phyloP scores from a whole-genome alignment of 2,888 invertebrate species.

The Brenthis ino region DNA sequence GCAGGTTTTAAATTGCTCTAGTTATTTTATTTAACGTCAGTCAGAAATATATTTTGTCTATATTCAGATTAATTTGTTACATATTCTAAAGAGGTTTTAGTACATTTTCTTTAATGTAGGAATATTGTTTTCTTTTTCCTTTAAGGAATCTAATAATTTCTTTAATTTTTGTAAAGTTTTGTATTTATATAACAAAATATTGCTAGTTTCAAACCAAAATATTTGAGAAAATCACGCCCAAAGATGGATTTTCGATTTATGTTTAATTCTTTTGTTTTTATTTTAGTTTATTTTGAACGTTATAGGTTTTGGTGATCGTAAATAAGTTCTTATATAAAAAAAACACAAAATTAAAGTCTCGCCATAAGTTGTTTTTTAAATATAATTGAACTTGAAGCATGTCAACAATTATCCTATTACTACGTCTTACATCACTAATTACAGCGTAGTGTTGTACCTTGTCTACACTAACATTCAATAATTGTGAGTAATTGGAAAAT shows the following conservation, averaged over 20 bases:
- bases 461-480: slow-evolving; percentile 23
- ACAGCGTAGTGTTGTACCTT: slow-evolving; percentile 8
- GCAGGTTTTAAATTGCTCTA: slow-evolving; percentile 13
- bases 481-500: slow-evolving; percentile 34
- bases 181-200: too few relatives aligned
- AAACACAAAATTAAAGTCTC: neutral
- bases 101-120: too few relatives aligned
- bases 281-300: too few relatives aligned
- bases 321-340: neutral
- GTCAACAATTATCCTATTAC: slow-evolving; percentile 1
- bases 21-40: slow-evolving; percentile 12
- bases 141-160: too few relatives aligned
- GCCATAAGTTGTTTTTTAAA: neutral
- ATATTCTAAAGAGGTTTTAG: neutral
- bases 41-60: slow-evolving; percentile 1
- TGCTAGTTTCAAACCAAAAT: too few relatives aligned
- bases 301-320: too few relatives aligned
- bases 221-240: too few relatives aligned
- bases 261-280: too few relatives aligned
- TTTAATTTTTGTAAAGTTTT: too few relatives aligned
- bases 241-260: too few relatives aligned
- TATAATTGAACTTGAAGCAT: slow-evolving; percentile 15
- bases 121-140: too few relatives aligned
- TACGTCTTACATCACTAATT: slow-evolving; percentile 17
- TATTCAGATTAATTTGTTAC: neutral